Evolutionary conservation across 2,113 vertebrate species (phyloP).

Genomic region (Sclerurus mexicanus): DNA sequence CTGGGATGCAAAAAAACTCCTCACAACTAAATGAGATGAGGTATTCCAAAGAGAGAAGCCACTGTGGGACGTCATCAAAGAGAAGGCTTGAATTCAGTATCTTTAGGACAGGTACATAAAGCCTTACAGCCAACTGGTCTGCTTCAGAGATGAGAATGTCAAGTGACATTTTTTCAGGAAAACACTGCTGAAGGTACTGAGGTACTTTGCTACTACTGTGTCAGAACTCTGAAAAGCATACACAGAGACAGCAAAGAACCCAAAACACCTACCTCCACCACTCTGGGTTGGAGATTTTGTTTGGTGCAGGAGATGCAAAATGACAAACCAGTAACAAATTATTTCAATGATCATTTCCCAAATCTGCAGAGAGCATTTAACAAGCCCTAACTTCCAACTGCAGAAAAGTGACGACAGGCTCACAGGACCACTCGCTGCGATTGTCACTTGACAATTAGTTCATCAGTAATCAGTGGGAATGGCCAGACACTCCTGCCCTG

Average conservation of each 20-base stretch:
- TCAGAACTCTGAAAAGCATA: neutral
- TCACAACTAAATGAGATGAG: neutral
- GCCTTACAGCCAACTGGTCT: accelerated
- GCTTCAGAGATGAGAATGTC: neutral
- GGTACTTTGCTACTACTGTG: neutral
- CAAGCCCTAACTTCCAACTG: accelerated
- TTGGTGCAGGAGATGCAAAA: neutral
- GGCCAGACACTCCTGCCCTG: neutral
- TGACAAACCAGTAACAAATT: neutral
- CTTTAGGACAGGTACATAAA: neutral
- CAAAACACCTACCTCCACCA: neutral
- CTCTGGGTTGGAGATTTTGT: neutral
- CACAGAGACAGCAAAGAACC: neutral
- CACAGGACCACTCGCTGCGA: neutral
- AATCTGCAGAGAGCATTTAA: neutral
- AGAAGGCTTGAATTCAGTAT: accelerated
- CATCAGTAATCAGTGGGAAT: neutral
- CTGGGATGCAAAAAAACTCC: neutral
- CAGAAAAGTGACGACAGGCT: neutral
- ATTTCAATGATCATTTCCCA: neutral
- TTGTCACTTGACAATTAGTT: neutral
- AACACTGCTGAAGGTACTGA: neutral
- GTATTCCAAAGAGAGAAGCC: neutral
- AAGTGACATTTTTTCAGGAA: neutral
- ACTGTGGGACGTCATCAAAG: neutral